Base-by-base conservation (phyloP, 2,797 vertebrate species). In the Manis crassicaudata region DNA sequence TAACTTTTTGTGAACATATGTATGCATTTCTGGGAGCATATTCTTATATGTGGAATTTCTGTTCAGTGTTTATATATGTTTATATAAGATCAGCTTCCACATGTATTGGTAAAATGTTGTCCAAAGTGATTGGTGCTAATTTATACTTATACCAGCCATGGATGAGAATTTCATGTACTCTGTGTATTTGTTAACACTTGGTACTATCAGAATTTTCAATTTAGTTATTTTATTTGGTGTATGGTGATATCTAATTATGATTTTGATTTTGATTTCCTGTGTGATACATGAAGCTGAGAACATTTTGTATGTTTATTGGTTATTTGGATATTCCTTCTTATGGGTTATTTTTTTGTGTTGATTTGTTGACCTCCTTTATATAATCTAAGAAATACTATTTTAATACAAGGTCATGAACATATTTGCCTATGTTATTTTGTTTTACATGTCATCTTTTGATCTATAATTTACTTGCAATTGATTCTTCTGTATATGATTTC, bases 401-500 rank as follows among this genome's bases (percentile, higher is more conserved):
- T 58, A 85, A 0, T 11, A 46, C 27, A 70, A 52, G 3, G 4
- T 67, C 6, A 43, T 65, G 10, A 70, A 84, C 20, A 79, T 67
- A 90, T 65, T 90, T 76, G 27, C 18, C n/a, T 91, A 35, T 83
- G 56, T 40, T 88, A 80, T 83, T 94, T 92, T 50, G 32, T 23
- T 76, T 85, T 81, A 63, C 25, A 70, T 90, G 32, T 68, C 32
- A 75, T 81, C 70, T 75, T 82, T 88, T 90, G 3, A 82, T 54
- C 35, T 92, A 56, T 54, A 68, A 65, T 88, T 5, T 79, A 73
- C 56, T 52, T 72, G 43, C 50, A 87, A 87, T 67, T 76, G 4
- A 68, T 50, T 72, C 56, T n/a, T 62, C 5, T 72, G 7, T 70
- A 58, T 40, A 56, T 72, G 9, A 90, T 72, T 92, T 84, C 23